phyloP scores from a whole-genome alignment of 1,140 invertebrate species.

The Brachionus angularis region DNA sequence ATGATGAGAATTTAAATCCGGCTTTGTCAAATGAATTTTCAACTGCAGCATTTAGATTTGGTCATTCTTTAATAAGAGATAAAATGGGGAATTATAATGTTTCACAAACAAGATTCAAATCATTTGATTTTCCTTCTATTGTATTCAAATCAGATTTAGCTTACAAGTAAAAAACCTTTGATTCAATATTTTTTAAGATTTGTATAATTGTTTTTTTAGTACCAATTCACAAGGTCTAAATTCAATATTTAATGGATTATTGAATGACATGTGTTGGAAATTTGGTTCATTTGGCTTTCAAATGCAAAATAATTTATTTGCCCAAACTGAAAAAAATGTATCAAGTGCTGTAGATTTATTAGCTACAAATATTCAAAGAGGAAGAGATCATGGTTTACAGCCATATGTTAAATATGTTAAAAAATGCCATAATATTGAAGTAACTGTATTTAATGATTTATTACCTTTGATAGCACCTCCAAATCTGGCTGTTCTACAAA shows the following conservation, averaged over 20 bases:
- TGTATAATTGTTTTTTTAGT: background rate
- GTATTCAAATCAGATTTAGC: constrained; percentile 20
- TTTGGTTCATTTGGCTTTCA: constrained; percentile 9
- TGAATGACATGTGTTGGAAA: constrained; percentile 12
- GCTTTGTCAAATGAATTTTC: constrained; percentile 31
- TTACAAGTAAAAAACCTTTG: background rate
- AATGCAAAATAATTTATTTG: constrained; percentile 36
- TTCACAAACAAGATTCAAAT: background rate
- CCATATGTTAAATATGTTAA: constrained; percentile 74
- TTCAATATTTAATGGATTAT: constrained; percentile 19
- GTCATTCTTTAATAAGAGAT: constrained; percentile 18
- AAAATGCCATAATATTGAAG: constrained; percentile 6
- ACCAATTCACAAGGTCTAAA: background rate
- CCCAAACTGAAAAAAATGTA: constrained; percentile 9
- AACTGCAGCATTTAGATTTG: constrained; percentile 43
- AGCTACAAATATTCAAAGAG: constrained; percentile 90
- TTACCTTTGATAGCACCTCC: background rate
- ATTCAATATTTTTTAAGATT: background rate
- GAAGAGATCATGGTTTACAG: constrained; percentile 86
- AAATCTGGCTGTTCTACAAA: background rate
- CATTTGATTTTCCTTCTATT: background rate
- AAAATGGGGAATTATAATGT: background rate
- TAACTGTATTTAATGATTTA: background rate
- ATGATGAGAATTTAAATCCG: constrained; percentile 14
- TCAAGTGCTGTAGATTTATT: constrained; percentile 73